Conservation (phyloP, 2,797 vertebrate genomes). For the Lacerta agilis region DNA sequence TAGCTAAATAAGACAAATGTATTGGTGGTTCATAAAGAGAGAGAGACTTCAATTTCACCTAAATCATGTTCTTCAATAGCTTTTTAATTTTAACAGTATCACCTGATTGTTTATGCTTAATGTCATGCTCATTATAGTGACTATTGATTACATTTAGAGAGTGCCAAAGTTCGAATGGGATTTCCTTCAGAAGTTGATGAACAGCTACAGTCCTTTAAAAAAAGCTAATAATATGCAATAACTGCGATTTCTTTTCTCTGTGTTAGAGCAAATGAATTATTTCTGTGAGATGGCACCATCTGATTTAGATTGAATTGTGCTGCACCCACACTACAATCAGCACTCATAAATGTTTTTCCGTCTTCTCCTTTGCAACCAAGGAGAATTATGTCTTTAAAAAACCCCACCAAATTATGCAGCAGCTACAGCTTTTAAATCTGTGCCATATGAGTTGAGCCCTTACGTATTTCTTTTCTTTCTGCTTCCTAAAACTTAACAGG, state of each 20-base stretch:
- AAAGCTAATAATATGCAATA: conserved; percentile 24
- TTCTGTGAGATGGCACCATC: conserved; percentile 6
- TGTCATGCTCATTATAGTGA: conserved; percentile 15
- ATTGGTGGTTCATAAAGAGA: background rate
- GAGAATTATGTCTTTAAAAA: conserved; percentile 6
- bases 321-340: conserved; percentile 6
- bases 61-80: background rate
- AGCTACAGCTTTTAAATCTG: conserved; percentile 1
- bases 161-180: conserved; percentile 10
- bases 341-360: background rate
- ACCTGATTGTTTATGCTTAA: conserved; percentile 32
- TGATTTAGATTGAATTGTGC: conserved; percentile 24
- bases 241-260: background rate
- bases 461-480: background rate
- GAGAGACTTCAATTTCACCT: background rate
- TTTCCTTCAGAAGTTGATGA: conserved; percentile 19
- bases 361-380: background rate
- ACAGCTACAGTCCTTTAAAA: background rate
- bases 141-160: conserved; percentile 23
- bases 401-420: conserved; percentile 1
- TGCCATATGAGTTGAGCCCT: background rate
- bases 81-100: conserved; percentile 30
- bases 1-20: background rate
- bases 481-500: background rate
- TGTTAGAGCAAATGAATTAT: conserved; percentile 34